Evolutionary conservation across 1,140 invertebrate genomes (phyloP).

Genomic region (Phortica variegata): DNA sequence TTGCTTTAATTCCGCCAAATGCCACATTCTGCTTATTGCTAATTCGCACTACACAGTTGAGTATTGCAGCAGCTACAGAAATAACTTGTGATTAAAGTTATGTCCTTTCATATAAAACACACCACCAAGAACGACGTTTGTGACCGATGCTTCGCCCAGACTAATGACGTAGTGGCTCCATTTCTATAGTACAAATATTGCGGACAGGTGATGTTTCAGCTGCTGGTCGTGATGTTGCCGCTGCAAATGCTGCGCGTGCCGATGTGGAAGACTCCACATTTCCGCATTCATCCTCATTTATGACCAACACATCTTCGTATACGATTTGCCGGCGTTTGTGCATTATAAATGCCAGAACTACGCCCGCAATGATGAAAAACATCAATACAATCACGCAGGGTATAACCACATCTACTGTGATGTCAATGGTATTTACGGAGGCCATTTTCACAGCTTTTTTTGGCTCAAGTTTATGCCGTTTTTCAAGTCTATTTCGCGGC

Average conservation of each 20-base stretch:
- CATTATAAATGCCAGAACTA: slow-evolving; percentile 33
- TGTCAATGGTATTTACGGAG: slow-evolving; percentile 25
- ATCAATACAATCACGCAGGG: slow-evolving; percentile 23
- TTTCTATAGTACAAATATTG: slow-evolving; percentile 33
- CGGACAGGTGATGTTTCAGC: slow-evolving; percentile 3
- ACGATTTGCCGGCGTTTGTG: slow-evolving; percentile 22
- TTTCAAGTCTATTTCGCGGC: too few species aligned
- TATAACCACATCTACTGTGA: slow-evolving; percentile 34
- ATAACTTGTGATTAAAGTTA: background rate
- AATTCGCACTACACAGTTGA: background rate
- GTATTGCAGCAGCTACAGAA: background rate
- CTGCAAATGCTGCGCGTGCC: slow-evolving; percentile 2
- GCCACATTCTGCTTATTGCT: background rate
- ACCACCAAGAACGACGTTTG: background rate
- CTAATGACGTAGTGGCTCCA: too few species aligned
- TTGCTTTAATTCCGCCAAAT: too few species aligned
- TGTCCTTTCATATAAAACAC: background rate
- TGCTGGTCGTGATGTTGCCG: background rate
- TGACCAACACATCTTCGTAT: slow-evolving; percentile 10
- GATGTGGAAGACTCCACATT: background rate
- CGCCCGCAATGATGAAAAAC: slow-evolving; percentile 30
- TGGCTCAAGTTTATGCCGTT: background rate
- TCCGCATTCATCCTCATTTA: slow-evolving; percentile 3
- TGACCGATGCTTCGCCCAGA: slow-evolving; percentile 32
- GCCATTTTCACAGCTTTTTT: slow-evolving; percentile 10